These are phyloP conservation scores for Drosophila ogumai DNA, from an alignment of 1,140 invertebrate species.

Conservation along the genomic window DNA sequence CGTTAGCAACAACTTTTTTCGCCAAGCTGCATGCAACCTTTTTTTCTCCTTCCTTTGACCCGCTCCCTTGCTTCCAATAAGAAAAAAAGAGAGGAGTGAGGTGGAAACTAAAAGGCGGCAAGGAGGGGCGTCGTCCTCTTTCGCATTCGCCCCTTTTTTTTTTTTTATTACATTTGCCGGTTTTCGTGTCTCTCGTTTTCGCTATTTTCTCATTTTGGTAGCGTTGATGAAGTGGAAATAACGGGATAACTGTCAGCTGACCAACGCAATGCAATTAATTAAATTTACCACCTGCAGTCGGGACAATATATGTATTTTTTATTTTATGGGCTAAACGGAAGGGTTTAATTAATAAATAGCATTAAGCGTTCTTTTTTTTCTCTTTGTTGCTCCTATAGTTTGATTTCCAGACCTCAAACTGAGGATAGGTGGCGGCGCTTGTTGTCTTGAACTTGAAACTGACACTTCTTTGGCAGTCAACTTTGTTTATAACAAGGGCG, in stretches of 20 bases:
- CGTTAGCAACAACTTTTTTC: slow-evolving; percentile 84
- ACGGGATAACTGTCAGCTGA: slow-evolving; percentile 41
- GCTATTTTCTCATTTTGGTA: slow-evolving; percentile 41
- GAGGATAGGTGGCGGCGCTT: not conserved
- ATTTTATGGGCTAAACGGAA: not conserved
- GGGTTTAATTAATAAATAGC: slow-evolving; percentile 9
- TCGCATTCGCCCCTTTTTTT: slow-evolving; percentile 1
- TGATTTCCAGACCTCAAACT: too few relatives aligned
- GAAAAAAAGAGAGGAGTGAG: not conserved
- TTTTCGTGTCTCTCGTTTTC: slow-evolving; percentile 28
- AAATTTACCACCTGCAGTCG: slow-evolving; percentile 11
- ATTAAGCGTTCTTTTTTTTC: not conserved
- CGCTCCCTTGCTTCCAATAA: not conserved
- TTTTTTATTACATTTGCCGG: slow-evolving; percentile 27
- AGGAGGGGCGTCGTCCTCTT: slow-evolving; percentile 42
- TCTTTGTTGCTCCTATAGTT: not conserved
- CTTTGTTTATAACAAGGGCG: not conserved
- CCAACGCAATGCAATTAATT: slow-evolving; percentile 39
- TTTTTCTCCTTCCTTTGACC: slow-evolving; percentile 44
- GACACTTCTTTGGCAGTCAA: not conserved
- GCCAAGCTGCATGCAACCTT: slow-evolving; percentile 67
- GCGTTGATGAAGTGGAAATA: slow-evolving; percentile 64
- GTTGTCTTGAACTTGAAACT: not conserved
- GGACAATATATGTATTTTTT: not conserved
- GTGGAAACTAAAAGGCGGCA: not conserved